phyloP scores from a whole-genome alignment of 2,113 vertebrate species.

The Tursiops truncatus region DNA sequence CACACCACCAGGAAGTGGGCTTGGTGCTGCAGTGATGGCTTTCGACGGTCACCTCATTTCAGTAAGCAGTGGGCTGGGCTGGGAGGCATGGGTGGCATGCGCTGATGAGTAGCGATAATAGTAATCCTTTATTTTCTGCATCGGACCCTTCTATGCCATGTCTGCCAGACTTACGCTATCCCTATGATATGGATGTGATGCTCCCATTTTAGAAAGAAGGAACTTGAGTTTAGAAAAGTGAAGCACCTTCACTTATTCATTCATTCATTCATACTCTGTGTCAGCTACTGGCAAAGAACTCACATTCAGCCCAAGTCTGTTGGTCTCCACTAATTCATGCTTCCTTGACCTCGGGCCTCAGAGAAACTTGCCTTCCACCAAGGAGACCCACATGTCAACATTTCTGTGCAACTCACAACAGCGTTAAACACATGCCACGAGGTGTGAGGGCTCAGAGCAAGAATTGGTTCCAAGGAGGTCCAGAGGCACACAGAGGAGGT shows the following conservation, averaged over 20 bases:
- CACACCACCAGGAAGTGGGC: background rate
- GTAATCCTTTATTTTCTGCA: background rate
- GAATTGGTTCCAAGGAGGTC: background rate
- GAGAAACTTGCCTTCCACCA: background rate
- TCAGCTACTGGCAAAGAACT: background rate
- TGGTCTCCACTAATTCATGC: background rate
- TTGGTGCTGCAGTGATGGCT: background rate
- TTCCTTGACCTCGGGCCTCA: background rate
- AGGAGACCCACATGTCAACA: background rate
- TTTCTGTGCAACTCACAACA: background rate
- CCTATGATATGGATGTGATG: background rate
- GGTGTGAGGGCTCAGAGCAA: background rate
- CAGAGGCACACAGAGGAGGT: background rate
- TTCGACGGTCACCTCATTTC: no score
- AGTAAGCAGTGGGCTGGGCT: background rate
- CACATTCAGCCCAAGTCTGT: background rate
- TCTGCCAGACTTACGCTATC: background rate
- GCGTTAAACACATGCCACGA: background rate
- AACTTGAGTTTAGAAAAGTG: background rate
- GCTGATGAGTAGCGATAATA: rapidly evolving
- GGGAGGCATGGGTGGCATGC: rapidly evolving
- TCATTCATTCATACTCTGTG: background rate
- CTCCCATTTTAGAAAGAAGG: background rate
- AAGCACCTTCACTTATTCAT: background rate
- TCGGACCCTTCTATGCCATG: background rate